phyloP scores from a whole-genome alignment of 1,140 invertebrate species.

The Paraescarpia echinospica region DNA sequence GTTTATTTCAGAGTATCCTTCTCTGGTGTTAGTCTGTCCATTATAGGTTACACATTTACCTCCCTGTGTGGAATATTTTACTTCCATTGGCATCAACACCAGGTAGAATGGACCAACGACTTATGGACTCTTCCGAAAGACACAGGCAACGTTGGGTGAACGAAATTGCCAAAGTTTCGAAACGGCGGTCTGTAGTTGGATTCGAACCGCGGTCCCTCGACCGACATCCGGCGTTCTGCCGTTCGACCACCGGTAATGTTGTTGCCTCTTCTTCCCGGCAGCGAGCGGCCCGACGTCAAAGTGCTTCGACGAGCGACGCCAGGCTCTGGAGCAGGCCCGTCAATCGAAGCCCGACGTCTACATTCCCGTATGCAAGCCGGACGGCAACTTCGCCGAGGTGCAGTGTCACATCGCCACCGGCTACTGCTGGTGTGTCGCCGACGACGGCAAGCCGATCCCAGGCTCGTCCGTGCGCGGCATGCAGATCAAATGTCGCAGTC shows the following conservation, averaged over 20 bases:
- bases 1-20: too few species aligned
- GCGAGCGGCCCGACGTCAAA: neutral
- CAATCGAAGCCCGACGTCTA: slow-evolving; percentile 40
- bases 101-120: too few species aligned
- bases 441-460: slow-evolving; percentile 74
- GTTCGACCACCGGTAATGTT: neutral
- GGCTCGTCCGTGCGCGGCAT: slow-evolving; percentile 72
- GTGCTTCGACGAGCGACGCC: neutral
- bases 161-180: too few species aligned
- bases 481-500: slow-evolving; percentile 66
- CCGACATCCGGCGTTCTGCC: neutral
- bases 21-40: too few species aligned
- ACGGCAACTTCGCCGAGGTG: slow-evolving; percentile 70
- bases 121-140: too few species aligned
- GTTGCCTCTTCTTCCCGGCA: neutral
- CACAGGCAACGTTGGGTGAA: too few species aligned
- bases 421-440: slow-evolving; percentile 82
- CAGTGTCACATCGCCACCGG: slow-evolving; percentile 79
- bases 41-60: too few species aligned
- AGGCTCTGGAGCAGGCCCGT: too few species aligned
- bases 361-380: slow-evolving; percentile 71
- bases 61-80: too few species aligned
- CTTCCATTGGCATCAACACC: too few species aligned
- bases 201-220: too few species aligned
- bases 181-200: too few species aligned